A percentile compares a stretch with the other conserved stretches of the same genome.
phyloP scores from a whole-genome alignment of 2,113 vertebrate genomes.

The Carettochelys insculpta region DNA sequence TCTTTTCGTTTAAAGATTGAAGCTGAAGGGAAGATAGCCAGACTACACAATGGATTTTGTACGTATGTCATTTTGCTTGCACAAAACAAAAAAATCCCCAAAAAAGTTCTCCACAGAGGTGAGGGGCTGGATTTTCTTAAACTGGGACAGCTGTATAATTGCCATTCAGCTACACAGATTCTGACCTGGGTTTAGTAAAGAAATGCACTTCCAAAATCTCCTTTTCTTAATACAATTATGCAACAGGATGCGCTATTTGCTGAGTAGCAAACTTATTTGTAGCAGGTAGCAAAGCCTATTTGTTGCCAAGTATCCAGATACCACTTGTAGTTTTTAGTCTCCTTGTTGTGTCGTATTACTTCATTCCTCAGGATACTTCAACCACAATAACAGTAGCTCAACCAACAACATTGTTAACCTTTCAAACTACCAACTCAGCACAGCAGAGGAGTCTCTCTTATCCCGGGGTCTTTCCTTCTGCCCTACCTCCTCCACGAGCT shows the following conservation, averaged over 20 bases:
- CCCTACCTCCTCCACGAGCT: too few relatives aligned
- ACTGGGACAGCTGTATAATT: background rate
- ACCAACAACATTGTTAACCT: too few relatives aligned
- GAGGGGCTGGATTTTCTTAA: background rate
- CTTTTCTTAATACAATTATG: background rate
- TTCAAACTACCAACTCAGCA: too few relatives aligned
- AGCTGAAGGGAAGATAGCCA: background rate
- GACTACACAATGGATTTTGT: background rate
- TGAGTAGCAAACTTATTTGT: background rate
- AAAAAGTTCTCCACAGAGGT: background rate
- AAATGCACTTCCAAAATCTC: background rate
- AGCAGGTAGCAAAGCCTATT: background rate
- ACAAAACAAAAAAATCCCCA: background rate
- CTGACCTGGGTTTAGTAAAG: background rate
- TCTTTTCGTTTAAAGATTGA: background rate
- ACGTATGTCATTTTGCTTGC: background rate
- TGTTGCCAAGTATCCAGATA: background rate
- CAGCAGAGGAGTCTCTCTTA: too few relatives aligned
- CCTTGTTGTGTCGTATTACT: background rate
- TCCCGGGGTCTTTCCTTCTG: too few relatives aligned
- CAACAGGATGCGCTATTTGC: background rate
- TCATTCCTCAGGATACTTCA: too few relatives aligned
- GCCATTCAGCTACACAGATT: background rate
- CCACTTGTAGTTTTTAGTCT: background rate
- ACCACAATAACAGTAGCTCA: too few relatives aligned